Base-by-base conservation (phyloP, 2,797 vertebrate species). In the Bucorvus abyssinicus region DNA sequence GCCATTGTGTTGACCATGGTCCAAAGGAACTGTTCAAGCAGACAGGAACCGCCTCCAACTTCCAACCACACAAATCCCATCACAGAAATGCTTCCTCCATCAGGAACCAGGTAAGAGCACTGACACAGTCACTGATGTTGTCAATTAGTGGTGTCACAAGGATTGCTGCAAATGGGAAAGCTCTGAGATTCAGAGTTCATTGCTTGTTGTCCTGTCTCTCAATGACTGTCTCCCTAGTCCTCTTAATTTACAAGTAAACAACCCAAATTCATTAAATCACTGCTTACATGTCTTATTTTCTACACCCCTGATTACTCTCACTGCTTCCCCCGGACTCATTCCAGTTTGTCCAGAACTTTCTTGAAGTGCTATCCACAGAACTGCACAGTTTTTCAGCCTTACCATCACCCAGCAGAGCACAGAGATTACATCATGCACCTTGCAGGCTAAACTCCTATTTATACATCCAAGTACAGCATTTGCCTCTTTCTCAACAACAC, bases 361-460 rank as follows among this genome's bases (percentile, higher is more conserved):
- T 30, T 87, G 45, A 87, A 53, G 29, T 70, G 63, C 40, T 87
- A 56, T 80, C 45, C 49, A 80, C 45, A 82, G 60, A 95, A 77
- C 45, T 40, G 52, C 65, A 79, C 12, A 22, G 70, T 63, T 90
- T 93, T 95, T 56, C 84, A 84, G 89, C 56, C 24, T 89, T 70
- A 47, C 85, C 63, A 45, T 76, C 14, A 74, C 36, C 44, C 78
- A 89, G 74, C 52, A 93, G 50, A 95, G 59, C 63, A 90, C 36
- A 92, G 56, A 82, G 90, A 97, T 95, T 95, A 92, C 86, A 93
- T 96, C 95, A 97, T 68, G 57, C 12, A 4, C 93, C 93, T 96
- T 80, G 90, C 89, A 95, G 86, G 92, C 90, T 97, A 73, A 94
- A 90, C 56, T 95, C 88, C 93, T 95, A 87, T 94, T 95, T 95